phyloP scores from a whole-genome alignment of 2,888 invertebrate genomes.

The Halictus ligatus region DNA sequence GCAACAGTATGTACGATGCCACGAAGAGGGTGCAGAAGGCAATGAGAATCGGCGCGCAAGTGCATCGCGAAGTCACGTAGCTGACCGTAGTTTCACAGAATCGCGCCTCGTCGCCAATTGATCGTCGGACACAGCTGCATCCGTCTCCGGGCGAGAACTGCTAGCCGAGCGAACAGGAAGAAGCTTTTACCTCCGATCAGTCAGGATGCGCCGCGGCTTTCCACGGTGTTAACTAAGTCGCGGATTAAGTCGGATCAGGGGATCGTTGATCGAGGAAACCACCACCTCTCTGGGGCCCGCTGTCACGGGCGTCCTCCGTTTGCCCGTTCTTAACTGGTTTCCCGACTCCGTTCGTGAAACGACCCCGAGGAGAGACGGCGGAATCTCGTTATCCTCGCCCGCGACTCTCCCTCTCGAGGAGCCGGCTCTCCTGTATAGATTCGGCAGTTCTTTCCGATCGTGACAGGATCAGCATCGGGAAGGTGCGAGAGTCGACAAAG shows the following conservation, averaged over 20 bases:
- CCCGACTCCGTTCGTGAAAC: constrained; percentile 54
- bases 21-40: too few species aligned
- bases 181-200: constrained; percentile 35
- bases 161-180: not conserved
- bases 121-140: not conserved
- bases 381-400: constrained; percentile 52
- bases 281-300: constrained; percentile 12
- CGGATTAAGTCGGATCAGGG: constrained; percentile 65
- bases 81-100: not conserved
- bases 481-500: not conserved
- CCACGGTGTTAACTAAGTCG: constrained; percentile 65
- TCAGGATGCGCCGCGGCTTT: constrained; percentile 47
- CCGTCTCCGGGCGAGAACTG: not conserved
- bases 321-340: constrained; percentile 58
- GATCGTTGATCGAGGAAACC: constrained; percentile 60
- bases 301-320: constrained; percentile 44
- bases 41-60: not conserved
- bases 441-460: not conserved
- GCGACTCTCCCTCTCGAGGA: not conserved
- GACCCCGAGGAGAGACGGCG: constrained; percentile 35
- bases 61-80: not conserved
- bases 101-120: not conserved
- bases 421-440: not conserved
- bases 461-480: not conserved
- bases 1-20: too few species aligned